Evolutionary conservation across 2,888 invertebrate species (phyloP).

Genomic region (Athalia rosae): DNA sequence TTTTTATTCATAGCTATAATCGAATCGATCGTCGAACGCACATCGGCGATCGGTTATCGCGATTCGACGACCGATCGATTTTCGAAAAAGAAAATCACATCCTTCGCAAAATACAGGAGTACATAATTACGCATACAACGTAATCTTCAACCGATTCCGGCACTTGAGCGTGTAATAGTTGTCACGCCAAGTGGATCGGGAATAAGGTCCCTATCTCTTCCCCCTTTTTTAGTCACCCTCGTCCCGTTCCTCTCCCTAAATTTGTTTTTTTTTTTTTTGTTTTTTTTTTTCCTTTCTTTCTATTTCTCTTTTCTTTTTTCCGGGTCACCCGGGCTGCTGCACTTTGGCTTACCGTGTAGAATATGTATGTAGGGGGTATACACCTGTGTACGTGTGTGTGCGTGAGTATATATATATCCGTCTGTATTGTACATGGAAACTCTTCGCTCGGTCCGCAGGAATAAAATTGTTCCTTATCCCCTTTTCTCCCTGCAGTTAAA

Average conservation of each 20-base stretch:
- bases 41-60: too few relatives aligned
- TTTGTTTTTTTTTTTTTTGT: too few relatives aligned
- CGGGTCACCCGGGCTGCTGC: neutral
- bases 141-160: constrained; percentile 38
- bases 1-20: neutral
- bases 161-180: constrained; percentile 71
- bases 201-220: neutral
- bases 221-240: too few relatives aligned
- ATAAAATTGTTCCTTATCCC: constrained; percentile 42
- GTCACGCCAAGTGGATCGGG: constrained; percentile 42
- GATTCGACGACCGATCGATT: neutral
- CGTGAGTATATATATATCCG: too few relatives aligned
- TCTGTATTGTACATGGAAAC: too few relatives aligned
- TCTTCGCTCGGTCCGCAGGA: constrained; percentile 8
- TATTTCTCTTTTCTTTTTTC: constrained; percentile 6
- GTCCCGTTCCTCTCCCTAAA: neutral
- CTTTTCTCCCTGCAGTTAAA: constrained; percentile 36
- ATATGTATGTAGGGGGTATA: too few relatives aligned
- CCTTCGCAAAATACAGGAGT: neutral
- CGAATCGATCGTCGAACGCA: neutral
- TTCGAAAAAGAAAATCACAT: neutral
- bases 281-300: too few relatives aligned
- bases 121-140: constrained; percentile 4
- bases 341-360: constrained; percentile 32
- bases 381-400: too few relatives aligned